A percentile compares a stretch with the other conserved stretches of the same genome.
Evolutionary conservation across 2,888 invertebrate species (phyloP).

Genomic region (Lasius platythorax): DNA sequence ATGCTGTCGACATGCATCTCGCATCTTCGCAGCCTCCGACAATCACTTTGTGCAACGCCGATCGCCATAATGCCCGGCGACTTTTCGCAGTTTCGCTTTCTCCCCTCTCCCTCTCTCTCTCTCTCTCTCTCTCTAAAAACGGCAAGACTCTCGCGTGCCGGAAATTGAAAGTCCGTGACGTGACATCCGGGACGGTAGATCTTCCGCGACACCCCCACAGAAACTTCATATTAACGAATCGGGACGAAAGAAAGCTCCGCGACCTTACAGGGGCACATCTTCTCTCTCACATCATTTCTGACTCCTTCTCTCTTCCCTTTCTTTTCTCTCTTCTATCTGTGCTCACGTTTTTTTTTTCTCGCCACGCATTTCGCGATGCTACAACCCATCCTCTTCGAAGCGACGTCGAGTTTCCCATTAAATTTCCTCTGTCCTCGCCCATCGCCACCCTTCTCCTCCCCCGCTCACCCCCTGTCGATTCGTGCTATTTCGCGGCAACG

Average conservation of each 20-base stretch:
- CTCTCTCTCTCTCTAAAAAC: constrained; percentile 29
- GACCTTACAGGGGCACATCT: constrained; percentile 47
- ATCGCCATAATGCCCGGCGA: constrained; percentile 20
- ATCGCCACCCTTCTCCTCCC: background rate
- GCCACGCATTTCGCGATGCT: constrained; percentile 46
- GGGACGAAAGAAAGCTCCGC: constrained; percentile 55
- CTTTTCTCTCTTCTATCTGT: constrained; percentile 12
- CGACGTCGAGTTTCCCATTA: constrained; percentile 77
- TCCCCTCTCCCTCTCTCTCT: background rate
- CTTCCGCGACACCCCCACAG: constrained; percentile 67
- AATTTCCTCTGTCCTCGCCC: constrained; percentile 68
- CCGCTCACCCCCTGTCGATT: constrained; percentile 74
- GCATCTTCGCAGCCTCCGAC: constrained; percentile 69
- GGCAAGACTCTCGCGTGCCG: constrained; percentile 71
- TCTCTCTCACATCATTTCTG: constrained; percentile 19
- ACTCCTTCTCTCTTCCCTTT: constrained; percentile 38
- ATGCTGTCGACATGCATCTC: constrained; percentile 68
- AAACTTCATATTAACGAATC: constrained; percentile 75
- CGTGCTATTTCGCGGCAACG: constrained; percentile 79
- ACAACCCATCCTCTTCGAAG: constrained; percentile 40
- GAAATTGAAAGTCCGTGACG: constrained; percentile 84
- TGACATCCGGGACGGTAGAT: constrained; percentile 77
- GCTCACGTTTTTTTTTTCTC: background rate
- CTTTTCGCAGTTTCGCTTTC: background rate
- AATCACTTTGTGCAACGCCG: constrained; percentile 72